Base-by-base conservation (phyloP, 1,140 invertebrate genomes). In the Penaeus chinensis region DNA sequence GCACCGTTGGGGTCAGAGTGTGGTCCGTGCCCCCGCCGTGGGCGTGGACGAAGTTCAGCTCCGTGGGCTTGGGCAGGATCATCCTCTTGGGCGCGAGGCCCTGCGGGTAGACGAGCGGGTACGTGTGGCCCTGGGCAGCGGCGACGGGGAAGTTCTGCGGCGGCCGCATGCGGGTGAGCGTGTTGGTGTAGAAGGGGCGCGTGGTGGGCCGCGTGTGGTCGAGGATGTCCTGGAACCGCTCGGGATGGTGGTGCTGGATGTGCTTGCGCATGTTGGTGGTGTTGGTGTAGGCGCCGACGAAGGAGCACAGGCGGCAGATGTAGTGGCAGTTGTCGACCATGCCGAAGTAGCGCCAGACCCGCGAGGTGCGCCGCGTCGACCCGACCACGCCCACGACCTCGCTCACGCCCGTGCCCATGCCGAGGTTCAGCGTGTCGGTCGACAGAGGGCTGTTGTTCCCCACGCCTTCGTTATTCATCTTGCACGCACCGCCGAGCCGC, bases 251-350 rank as follows among this genome's bases (percentile, higher is more conserved):
- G 85, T 90, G 87, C 63, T 90, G 90, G 61, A 90, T 90, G 77
- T 90, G 90, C 60, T 90, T 90, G 61, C 90, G 66, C 90, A 90
- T 90, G 82, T 90, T 90, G 42, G 90, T 90, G 22, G 90, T 90
- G 85, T 90, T 90, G 77, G 90, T 90, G 82, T 90, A 90, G 66
- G 90, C 88, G 65, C 90, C 90, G 13, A 90, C 90, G 85, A 90
- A 90, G 66, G 80, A 84, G 74, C 90, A 90, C 66, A 90, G 60
- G 47, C 86, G 85, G 61, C 90, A 90, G 54, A 89, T 88, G 82
- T 90, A 90, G 88, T 90, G 90, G 37, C 88, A 90, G 66, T 90
- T 90, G 78, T 90, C 90, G 60, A 89, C 86, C 90, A 90, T 89
- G 61, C 84, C 84, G 69, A 90, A 90, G 78, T 90, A 90, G 19